Evolutionary conservation across 2,113 vertebrate species (phyloP), one percentile per base, ranked within the genome.

Genomic region (Bos indicus): DNA sequence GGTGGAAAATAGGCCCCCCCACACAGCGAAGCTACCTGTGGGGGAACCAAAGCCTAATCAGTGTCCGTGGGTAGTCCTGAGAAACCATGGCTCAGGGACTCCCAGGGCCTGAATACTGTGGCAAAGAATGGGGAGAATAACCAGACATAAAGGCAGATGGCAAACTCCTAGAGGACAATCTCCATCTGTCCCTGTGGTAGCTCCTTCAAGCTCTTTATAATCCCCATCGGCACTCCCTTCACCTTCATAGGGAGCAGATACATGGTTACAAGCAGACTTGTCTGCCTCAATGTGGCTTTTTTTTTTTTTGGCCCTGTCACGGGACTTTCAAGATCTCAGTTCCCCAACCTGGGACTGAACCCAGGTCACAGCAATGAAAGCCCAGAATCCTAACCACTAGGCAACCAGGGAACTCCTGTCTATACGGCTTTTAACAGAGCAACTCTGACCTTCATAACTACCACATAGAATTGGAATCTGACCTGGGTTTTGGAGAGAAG

Each of bases 1-100:
- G 19, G 99, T 99, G 90, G 99, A 99, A 98, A 99, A 99, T 11
- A 99, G 98, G 0, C 99, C 99, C 2, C 99, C 99, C 99, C 99
- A 99, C 0, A 99, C 99, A 0, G 99, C 99, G 88, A 99, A 99
- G 96, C 99, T 99, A 59, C 99, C 99, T 99, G 97, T 6, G 85
- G 51, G 30, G 48, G n/a, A 10, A 96, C 5, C 28, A 14, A 77
- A 36, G 11, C 25, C 23, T 21, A 67, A 59, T 97, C n/a, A 96
- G 84, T 67, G 14, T 85, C 90, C 25, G 10, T 2, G 5, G 82
- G 71, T 67, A 88, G 89, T 51, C n/a, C 33, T 13, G 14, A 91
- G n/a, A 93, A 74, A 33, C 28, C 17, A 84, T 2, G 26, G 94
- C 28, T 64, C 40, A 25, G 62, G 60, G 77, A 86, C 71, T 82